Base-by-base conservation (phyloP, 2,113 vertebrate genomes). In the Nothoprocta pentlandii region DNA sequence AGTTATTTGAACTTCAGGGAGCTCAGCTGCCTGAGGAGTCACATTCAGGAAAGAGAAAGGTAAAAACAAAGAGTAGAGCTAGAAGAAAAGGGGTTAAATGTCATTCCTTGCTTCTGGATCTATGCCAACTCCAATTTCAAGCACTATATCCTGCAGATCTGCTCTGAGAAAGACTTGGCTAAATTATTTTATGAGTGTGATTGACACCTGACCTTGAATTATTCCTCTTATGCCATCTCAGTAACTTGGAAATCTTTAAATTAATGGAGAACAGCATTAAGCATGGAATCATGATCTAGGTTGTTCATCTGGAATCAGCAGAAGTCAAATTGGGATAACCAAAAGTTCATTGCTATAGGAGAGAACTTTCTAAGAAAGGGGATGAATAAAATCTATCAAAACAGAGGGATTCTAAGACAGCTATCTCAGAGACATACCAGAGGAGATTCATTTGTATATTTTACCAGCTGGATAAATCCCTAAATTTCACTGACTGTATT, bases 361-460 rank as follows among this genome's bases (percentile, higher is more conserved):
- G n/a, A 91, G n/a, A 54, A 44, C 16, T 58, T 2, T 81, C 16
- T 87, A 75, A 54, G 44, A 54, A 77, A 71, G 2, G 16, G 12
- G 44, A 58, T 62, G 49, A 74, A 67, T 83, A 69, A 69, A 23
- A 7, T 62, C 16, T 67, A 8, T 32, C 77, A 86, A 87, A 88
- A 66, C 3, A 86, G 51, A 68, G 17, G 4, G 17, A 3, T 42
- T 64, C 2, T 71, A 46, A 49, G 46, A 64, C 61, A 71, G 26
- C 74, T 94, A 87, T 59, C 49, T 91, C 53, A 92, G 58, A 67
- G 17, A 56, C 54, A 46, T 71, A 13, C 39, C 74, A 80, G 84
- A 89, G 36, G 34, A 34, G 28, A 79, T 87, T 80, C 63, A 78
- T 91, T 93, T 91, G 46, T 74, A 9, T 26, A 90, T 88, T 90